Evolutionary conservation across 2,113 vertebrate genomes (phyloP).

Genomic region (Melanocharis versteri): DNA sequence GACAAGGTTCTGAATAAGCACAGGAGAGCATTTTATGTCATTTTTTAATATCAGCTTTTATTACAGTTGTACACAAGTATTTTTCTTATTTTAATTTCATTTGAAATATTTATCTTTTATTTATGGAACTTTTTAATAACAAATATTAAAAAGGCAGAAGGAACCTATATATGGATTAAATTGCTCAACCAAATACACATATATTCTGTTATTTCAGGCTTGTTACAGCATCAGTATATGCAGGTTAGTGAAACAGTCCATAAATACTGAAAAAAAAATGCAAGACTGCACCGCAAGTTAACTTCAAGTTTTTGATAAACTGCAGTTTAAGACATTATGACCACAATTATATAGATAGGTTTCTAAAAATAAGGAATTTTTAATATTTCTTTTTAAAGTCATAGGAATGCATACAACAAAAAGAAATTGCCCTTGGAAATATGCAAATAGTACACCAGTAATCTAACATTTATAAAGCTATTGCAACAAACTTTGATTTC

Average conservation of each 20-base stretch:
- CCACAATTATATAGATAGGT: not conserved
- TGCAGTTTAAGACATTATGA: not conserved
- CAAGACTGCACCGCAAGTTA: not conserved
- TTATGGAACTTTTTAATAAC: not conserved
- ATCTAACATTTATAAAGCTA: not conserved
- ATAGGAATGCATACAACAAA: not conserved
- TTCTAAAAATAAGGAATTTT: not conserved
- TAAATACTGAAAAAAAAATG: not conserved
- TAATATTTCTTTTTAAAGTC: not conserved
- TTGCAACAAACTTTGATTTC: not conserved
- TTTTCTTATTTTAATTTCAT: not conserved
- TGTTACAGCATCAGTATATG: not conserved
- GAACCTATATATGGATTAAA: not conserved
- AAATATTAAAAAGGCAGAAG: not conserved
- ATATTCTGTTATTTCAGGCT: not conserved
- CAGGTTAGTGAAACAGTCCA: not conserved
- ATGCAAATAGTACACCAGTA: not conserved
- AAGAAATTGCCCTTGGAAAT: not conserved
- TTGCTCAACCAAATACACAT: not conserved
- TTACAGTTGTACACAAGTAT: not conserved
- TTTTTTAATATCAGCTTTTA: not conserved
- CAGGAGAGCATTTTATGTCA: accelerated
- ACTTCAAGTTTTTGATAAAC: not conserved
- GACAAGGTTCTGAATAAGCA: not conserved
- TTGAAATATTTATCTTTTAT: not conserved